phyloP scores from a whole-genome alignment of 2,888 invertebrate genomes.

The Trachelus troglodyta region DNA sequence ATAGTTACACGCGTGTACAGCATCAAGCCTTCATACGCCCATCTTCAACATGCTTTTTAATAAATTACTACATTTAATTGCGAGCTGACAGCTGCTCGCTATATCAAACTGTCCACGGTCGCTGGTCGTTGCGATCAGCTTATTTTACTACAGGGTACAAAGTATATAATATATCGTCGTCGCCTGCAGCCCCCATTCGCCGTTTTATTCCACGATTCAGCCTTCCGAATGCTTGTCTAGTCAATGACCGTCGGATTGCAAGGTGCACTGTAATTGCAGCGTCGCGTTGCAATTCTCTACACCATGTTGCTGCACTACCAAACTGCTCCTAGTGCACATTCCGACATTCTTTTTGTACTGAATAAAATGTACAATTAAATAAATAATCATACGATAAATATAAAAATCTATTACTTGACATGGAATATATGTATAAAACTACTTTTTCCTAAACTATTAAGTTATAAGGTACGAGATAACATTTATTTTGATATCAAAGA shows the following conservation, averaged over 20 bases:
- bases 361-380: background rate
- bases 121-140: background rate
- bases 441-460: too few species aligned
- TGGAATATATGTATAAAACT: too few species aligned
- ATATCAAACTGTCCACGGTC: background rate
- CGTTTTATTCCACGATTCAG: background rate
- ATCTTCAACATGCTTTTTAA: background rate
- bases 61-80: background rate
- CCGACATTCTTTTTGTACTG: background rate
- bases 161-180: background rate
- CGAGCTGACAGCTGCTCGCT: background rate
- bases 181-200: background rate
- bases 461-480: background rate
- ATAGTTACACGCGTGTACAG: background rate
- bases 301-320: background rate
- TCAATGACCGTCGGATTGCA: background rate
- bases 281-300: background rate
- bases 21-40: background rate
- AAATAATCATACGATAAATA: too few species aligned
- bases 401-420: too few species aligned
- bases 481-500: background rate
- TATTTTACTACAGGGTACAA: background rate
- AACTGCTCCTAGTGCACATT: background rate
- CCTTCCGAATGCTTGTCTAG: background rate
- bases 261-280: background rate